Conservation (phyloP, 2,113 vertebrate genomes). For the Hippolais icterina region DNA sequence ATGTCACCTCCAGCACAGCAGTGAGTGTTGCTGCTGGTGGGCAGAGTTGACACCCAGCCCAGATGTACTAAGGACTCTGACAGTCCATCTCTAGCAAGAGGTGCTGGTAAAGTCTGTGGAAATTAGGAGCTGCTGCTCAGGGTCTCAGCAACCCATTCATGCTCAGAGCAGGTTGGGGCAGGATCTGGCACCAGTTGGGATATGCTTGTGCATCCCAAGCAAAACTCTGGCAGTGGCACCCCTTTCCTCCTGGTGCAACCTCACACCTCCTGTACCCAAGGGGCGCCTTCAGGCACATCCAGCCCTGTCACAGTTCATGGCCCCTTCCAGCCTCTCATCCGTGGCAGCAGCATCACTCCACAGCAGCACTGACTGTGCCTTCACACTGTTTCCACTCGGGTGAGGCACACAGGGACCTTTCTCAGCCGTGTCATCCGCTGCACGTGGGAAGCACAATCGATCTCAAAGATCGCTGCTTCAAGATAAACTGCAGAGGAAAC, state of each 20-base stretch:
- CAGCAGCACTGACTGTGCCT: neutral
- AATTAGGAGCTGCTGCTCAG: neutral
- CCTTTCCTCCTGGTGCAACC: neutral
- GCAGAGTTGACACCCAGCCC: neutral
- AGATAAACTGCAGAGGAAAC: conserved; percentile 23
- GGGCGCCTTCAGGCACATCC: neutral
- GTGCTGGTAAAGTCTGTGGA: neutral
- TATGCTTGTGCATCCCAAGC: accelerated
- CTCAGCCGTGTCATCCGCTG: neutral
- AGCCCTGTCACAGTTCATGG: no score
- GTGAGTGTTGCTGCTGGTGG: accelerated
- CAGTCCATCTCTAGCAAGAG: neutral
- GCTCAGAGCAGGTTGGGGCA: accelerated
- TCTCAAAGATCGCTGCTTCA: neutral
- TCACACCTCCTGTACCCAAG: neutral
- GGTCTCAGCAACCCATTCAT: neutral
- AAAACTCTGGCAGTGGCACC: neutral
- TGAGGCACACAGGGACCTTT: neutral
- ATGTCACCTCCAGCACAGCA: neutral
- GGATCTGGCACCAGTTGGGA: neutral
- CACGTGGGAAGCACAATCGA: neutral
- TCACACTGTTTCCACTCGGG: neutral
- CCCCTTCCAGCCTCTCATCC: neutral
- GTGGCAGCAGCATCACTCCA: neutral
- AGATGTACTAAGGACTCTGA: neutral